A percentile compares a stretch with the other conserved stretches of the same genome.
phyloP scores from a whole-genome alignment of 2,888 invertebrate species.

The Ormyrus pomaceus region DNA sequence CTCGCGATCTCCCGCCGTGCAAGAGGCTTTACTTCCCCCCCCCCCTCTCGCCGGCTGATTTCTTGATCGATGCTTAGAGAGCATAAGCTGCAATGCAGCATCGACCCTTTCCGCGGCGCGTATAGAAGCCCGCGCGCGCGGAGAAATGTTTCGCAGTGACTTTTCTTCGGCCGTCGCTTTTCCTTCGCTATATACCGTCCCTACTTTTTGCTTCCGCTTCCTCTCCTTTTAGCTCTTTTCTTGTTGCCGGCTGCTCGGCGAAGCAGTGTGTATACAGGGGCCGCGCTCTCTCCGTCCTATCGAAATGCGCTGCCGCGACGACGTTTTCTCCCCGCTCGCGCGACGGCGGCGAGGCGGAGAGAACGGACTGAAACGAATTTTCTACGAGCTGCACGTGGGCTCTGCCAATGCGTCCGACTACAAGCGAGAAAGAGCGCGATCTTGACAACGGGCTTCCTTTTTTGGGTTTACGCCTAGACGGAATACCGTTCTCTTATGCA shows the following conservation, averaged over 20 bases:
- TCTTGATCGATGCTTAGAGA: slow-evolving; percentile 34
- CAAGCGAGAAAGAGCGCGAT: no score
- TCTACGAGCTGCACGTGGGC: not conserved
- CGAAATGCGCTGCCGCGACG: slow-evolving; percentile 40
- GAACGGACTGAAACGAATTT: not conserved
- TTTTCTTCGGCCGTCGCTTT: slow-evolving; percentile 16
- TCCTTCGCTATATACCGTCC: not conserved
- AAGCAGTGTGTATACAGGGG: no score
- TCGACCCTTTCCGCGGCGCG: slow-evolving; percentile 6
- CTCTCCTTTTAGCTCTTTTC: not conserved
- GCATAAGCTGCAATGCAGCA: slow-evolving; percentile 42
- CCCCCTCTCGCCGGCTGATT: slow-evolving; percentile 19
- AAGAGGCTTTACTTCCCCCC: slow-evolving; percentile 15
- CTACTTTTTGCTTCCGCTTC: not conserved
- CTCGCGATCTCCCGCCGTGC: not conserved
- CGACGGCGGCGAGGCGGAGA: not conserved
- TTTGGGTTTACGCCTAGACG: no score
- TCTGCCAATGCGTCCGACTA: no score
- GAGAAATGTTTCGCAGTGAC: no score
- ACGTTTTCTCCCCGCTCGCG: slow-evolving; percentile 21
- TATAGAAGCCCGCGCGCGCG: no score
- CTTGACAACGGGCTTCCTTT: no score
- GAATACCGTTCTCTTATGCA: no score
- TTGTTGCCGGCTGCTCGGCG: not conserved
- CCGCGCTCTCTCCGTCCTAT: not conserved